These are phyloP conservation scores for Heliconius cydno DNA, from an alignment of 2,888 invertebrate species.

Conservation along the genomic window DNA sequence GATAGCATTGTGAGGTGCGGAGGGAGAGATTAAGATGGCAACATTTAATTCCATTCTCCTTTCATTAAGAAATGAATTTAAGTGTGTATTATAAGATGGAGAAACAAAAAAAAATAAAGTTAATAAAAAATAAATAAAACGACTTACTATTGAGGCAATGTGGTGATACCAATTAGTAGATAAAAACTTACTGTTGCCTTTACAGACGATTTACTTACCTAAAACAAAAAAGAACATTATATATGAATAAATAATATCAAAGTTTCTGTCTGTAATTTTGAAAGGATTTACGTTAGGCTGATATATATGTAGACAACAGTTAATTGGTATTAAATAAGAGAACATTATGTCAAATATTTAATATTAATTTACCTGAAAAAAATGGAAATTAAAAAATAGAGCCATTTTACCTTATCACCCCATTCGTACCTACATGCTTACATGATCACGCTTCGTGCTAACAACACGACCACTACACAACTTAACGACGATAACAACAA, in stretches of 20 bases:
- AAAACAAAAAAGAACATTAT: slow-evolving; percentile 50
- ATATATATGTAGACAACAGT: too few species aligned
- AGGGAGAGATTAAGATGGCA: too few species aligned
- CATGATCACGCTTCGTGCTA: not conserved
- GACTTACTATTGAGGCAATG: not conserved
- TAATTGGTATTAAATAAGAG: too few species aligned
- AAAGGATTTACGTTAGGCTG: too few species aligned
- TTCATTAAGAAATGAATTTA: too few species aligned
- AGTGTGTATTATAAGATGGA: too few species aligned
- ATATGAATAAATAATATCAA: not conserved
- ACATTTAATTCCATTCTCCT: too few species aligned
- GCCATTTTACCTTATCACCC: not conserved
- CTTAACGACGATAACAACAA: not conserved
- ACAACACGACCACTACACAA: not conserved
- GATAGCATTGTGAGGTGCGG: not conserved
- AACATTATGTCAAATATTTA: too few species aligned
- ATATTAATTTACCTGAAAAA: not conserved
- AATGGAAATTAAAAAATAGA: not conserved
- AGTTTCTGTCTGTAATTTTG: not conserved
- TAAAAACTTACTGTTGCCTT: not conserved
- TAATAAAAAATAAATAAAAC: too few species aligned
- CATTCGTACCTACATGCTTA: not conserved
- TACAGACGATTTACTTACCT: slow-evolving; percentile 54
- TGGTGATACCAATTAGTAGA: not conserved
- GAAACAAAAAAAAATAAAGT: too few species aligned